These are phyloP conservation scores for Drosophila diplacantha DNA, from an alignment of 2,888 invertebrate species.

Conservation along the genomic window DNA sequence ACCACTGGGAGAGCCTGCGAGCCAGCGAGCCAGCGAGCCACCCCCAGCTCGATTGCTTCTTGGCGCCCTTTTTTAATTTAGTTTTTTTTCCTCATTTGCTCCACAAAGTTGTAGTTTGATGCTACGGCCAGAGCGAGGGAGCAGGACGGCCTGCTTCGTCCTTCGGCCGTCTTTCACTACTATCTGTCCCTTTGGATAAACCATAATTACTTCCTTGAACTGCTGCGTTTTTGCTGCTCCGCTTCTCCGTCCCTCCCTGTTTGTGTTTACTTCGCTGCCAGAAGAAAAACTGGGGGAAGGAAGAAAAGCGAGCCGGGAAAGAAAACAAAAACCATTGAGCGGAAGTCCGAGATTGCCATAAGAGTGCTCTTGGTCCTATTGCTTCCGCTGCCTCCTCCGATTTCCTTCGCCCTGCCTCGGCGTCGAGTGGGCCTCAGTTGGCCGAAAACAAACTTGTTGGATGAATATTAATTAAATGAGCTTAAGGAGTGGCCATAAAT, in stretches of 20 bases:
- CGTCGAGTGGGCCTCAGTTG: conserved; percentile 11
- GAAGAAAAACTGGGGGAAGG: not conserved
- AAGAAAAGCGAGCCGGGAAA: conserved; percentile 6
- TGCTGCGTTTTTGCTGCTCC: conserved; percentile 54
- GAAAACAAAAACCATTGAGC: conserved; percentile 41
- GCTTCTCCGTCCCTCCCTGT: conserved; percentile 22
- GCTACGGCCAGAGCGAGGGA: conserved; percentile 13
- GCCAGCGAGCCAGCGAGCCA: no score
- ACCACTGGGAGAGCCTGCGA: conserved; percentile 1
- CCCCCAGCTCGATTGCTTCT: conserved; percentile 24
- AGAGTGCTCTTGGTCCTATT: conserved; percentile 45
- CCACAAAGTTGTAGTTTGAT: conserved; percentile 37
- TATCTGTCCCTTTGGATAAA: conserved; percentile 67
- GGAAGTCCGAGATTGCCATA: conserved; percentile 63
- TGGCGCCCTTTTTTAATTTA: conserved; percentile 40
- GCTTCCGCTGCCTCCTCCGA: conserved; percentile 15
- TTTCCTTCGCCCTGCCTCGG: conserved; percentile 6
- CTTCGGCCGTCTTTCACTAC: conserved; percentile 31
- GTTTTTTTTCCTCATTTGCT: conserved; percentile 26
- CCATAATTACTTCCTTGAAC: conserved; percentile 76
- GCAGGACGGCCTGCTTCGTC: not conserved
- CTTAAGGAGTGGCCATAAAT: conserved; percentile 55
- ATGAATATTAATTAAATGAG: conserved; percentile 72
- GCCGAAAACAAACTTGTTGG: conserved; percentile 48
- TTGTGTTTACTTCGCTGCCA: conserved; percentile 23